Evolutionary conservation across 53 echinoderm and acorn worm genomes (phyloP), one percentile per base, ranked within the genome.

Genomic region (Echinometra lucunter): DNA sequence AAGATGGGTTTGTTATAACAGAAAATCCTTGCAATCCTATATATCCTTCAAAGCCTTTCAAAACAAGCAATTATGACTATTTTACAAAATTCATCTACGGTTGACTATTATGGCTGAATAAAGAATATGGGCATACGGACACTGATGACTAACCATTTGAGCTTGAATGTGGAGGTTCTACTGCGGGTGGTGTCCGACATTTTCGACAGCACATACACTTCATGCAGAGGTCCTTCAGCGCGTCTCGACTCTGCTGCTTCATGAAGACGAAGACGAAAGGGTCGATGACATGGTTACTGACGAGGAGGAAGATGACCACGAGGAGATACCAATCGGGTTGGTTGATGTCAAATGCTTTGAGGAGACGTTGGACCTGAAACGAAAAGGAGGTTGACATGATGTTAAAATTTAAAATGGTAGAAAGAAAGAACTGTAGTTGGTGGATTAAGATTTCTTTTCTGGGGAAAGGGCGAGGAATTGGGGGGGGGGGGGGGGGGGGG

Each of bases 231-330:
- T 66, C 67, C 66, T 66, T 92, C 49, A 96, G 75, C 3, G 91
- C 96, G 32, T 88, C 57, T 13, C 97, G 92, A 75, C 96, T 95
- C 88, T 94, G 95, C 69, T 44, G 92, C 95, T 97, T 96, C 89
- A 97, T 95, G 82, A 97, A 94, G n/a, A 97, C 97, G 93, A 96
- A 97, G 83, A 97, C 96, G 40, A 97, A 96, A 11, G 97, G 97
- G 81, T 96, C 95, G 63, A 95, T 92, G 89, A 97, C 97, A 88
- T 97, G 96, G 66, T 96, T 97, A 45, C 96, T 82, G 30, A 94
- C 90, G 37, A 97, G 95, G n/a, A 97, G 95, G 89, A 94, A 95
- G 95, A 97, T 57, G 92, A 95, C 95, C 58, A 90, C 40, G 82
- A 49, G 67, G 13, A 97, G 82, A 42, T 82, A 32, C 37, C 74